phyloP scores from a whole-genome alignment of 2,888 invertebrate genomes.

The Nymphalis urticae region DNA sequence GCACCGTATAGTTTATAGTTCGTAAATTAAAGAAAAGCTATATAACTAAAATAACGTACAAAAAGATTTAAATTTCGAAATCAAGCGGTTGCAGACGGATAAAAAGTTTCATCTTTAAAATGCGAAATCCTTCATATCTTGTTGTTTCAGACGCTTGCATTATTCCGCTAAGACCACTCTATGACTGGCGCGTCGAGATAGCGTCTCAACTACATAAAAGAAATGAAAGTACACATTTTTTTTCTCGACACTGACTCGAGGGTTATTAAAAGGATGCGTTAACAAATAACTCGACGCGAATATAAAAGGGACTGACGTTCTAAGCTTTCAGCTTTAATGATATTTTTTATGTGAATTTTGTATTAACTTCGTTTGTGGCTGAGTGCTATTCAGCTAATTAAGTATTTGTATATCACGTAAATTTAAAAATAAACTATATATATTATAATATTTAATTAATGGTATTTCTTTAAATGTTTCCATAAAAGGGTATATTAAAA shows the following conservation, averaged over 20 bases:
- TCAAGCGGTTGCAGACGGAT: slow-evolving; percentile 21
- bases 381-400: slow-evolving; percentile 1
- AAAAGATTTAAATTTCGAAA: slow-evolving; percentile 32
- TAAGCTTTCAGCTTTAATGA: neutral
- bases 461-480: too few relatives aligned
- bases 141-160: slow-evolving; percentile 35
- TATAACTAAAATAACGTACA: slow-evolving; percentile 19
- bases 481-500: too few relatives aligned
- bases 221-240: slow-evolving; percentile 31
- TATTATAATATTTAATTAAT: neutral
- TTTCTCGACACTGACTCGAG: slow-evolving; percentile 23
- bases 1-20: neutral
- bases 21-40: neutral
- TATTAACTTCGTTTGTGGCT: neutral
- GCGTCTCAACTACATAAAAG: slow-evolving; percentile 35
- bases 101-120: slow-evolving; percentile 33
- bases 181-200: slow-evolving; percentile 32
- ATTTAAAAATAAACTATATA: neutral
- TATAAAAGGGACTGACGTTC: slow-evolving; percentile 20
- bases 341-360: neutral
- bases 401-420: neutral
- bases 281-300: slow-evolving; percentile 17
- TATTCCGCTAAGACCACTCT: slow-evolving; percentile 33
- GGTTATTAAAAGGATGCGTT: slow-evolving; percentile 30
- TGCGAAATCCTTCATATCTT: slow-evolving; percentile 34